Percentiles rank a stretch among this genome's conserved stretches.
phyloP scores from a whole-genome alignment of 1,140 invertebrate species.

The Mactra quadrangularis region DNA sequence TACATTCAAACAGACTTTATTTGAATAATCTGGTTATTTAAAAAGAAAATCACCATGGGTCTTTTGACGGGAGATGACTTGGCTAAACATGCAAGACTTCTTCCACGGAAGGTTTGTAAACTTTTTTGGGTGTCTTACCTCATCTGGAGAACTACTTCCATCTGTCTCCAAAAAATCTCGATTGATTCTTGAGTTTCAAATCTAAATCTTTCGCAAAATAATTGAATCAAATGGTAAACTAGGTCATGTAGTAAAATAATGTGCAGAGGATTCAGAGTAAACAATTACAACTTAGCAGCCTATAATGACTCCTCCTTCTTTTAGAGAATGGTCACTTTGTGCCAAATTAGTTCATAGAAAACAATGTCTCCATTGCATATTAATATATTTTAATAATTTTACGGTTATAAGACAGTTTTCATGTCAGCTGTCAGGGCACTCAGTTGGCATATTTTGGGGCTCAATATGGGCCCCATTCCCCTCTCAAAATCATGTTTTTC shows the following conservation, averaged over 20 bases:
- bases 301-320: not conserved
- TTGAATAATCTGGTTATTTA: too few relatives aligned
- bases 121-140: not conserved
- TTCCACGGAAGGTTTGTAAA: slow-evolving; percentile 39
- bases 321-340: too few relatives aligned
- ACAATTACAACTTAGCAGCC: not conserved
- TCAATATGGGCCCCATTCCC: too few relatives aligned
- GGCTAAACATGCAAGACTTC: slow-evolving; percentile 36
- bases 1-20: too few relatives aligned
- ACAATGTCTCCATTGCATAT: too few relatives aligned
- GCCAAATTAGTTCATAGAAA: too few relatives aligned
- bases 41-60: not conserved
- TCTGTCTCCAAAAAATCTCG: not conserved
- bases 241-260: not conserved
- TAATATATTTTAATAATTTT: too few relatives aligned
- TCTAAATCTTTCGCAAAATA: not conserved
- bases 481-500: too few relatives aligned
- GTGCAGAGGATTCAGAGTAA: not conserved
- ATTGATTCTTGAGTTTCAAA: not conserved
- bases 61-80: slow-evolving; percentile 40
- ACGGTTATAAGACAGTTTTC: too few relatives aligned
- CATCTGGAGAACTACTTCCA: not conserved
- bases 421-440: too few relatives aligned
- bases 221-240: not conserved
- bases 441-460: too few relatives aligned